Base-by-base conservation (phyloP, 2,888 invertebrate species). In the Lobophora halterata region DNA sequence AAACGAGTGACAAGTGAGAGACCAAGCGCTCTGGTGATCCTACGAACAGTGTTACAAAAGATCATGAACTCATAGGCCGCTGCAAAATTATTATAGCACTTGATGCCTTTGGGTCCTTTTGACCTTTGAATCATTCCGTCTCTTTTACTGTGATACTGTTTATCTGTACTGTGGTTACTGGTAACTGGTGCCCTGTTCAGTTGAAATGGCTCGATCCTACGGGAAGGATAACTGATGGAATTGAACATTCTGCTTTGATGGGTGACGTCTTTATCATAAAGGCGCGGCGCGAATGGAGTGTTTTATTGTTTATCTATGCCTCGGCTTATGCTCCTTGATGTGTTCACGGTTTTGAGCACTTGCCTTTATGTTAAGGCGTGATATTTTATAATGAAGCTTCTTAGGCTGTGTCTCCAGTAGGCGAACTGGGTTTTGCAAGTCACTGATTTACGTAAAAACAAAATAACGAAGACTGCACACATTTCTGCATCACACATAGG, bases 241-340 rank as follows among this genome's bases (percentile, higher is more conserved):
- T 53, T 55, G 53, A 46, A 52, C 55, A 55, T 58, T 53, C 53
- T 43, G 51, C 44, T 50, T 53, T 53, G 51, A 52, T 55, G 55
- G 42, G 45, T 49, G 47, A 55, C 52, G 56, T 52, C 52, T 57
- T 57, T 57, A 57, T 57, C 56, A 55, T 52, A 49, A 52, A 45
- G 37, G 40, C 43, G 32, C 36, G 37, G 46, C 49, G 43, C 30
- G 23, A 50, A 53, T 51, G 51, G 50, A 48, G 41, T 53, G 51
- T 50, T 50, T 53, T 53, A 53, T 53, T 53, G 50, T 53, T 53
- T 51, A 51, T 53, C 46, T 51, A 42, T 49, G 48, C 46, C 46
- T 47, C 46, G 41, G 45, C 52, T 47, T 47, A 43, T 48, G 43
- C 41, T 44, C 13, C 36, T 25, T 38, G 33, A 38, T 40, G 37